Evolutionary conservation across 2,888 invertebrate genomes (phyloP).

Genomic region (Phorcus lineatus): DNA sequence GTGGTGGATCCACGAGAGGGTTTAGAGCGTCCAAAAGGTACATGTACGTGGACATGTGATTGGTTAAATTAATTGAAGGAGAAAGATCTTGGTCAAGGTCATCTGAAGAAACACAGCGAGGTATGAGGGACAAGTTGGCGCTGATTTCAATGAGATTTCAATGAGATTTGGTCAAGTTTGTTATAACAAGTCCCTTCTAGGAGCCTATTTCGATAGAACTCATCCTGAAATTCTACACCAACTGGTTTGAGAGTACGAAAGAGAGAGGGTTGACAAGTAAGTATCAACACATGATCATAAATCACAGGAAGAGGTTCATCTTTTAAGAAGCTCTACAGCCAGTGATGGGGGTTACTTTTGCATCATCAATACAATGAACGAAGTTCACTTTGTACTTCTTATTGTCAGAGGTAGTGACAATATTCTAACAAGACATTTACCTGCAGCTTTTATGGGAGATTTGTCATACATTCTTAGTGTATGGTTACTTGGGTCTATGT

Average conservation of each 20-base stretch:
- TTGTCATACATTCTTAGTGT: neutral
- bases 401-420: neutral
- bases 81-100: too few species aligned
- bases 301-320: constrained; percentile 20
- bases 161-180: constrained; percentile 24
- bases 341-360: neutral
- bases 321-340: neutral
- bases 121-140: too few species aligned
- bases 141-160: too few species aligned
- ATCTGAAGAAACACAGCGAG: too few species aligned
- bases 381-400: neutral
- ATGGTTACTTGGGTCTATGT: neutral
- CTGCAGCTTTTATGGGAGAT: neutral
- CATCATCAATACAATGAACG: neutral
- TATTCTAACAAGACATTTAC: too few species aligned
- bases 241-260: too few species aligned
- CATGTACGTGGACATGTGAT: too few species aligned
- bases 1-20: too few species aligned
- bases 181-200: constrained; percentile 29
- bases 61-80: too few species aligned
- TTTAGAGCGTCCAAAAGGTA: too few species aligned
- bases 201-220: constrained; percentile 30
- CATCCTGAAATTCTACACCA: neutral
- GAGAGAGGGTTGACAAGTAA: too few species aligned
- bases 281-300: neutral